Evolutionary conservation across 2,113 vertebrate genomes (phyloP), one percentile per base, ranked within the genome.

Genomic region (Perccottus glenii): DNA sequence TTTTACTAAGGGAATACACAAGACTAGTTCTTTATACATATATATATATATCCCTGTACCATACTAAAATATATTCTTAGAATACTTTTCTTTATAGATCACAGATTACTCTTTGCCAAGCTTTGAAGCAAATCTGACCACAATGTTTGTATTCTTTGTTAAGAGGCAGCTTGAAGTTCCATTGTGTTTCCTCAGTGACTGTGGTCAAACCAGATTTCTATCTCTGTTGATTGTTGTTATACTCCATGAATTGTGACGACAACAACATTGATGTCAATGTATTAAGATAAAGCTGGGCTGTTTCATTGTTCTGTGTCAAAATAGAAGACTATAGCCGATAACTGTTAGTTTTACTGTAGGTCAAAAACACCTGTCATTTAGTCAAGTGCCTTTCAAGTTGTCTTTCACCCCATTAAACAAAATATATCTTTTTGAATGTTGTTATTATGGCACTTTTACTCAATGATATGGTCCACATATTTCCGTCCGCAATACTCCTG

Each of bases 161-260:
- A 52, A 73, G 65, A 69, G 16, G 67, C 58, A 32, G 60, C 51
- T 51, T 67, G 15, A 58, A 75, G 70, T 75, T 55, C 36, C 79
- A 71, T 75, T 87, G 84, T 84, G 76, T 46, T 43, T 55, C 58
- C 53, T 71, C 74, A 64, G 55, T 16, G 59, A 78, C 68, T 77
- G 81, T 74, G 67, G 75, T 70, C 47, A 38, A 44, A 16, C 32
- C 73, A 59, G 82, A 85, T 84, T 47, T 36, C 51, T 69, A 83
- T 86, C 86, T 16, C 60, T 67, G 73, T 83, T 86, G 81, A 74
- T 27, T 48, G 33, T 67, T 64, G 5, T 73, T 81, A 68, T 9
- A 36, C 40, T 61, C 60, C 46, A 32, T 36, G 32, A 45, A 47
- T 66, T 57, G 61, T 77, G 68, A 80, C 59, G 68, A 80, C 59